These are phyloP conservation scores for Falcunculus frontatus DNA, from an alignment of 2,113 vertebrate species.

Conservation along the genomic window DNA sequence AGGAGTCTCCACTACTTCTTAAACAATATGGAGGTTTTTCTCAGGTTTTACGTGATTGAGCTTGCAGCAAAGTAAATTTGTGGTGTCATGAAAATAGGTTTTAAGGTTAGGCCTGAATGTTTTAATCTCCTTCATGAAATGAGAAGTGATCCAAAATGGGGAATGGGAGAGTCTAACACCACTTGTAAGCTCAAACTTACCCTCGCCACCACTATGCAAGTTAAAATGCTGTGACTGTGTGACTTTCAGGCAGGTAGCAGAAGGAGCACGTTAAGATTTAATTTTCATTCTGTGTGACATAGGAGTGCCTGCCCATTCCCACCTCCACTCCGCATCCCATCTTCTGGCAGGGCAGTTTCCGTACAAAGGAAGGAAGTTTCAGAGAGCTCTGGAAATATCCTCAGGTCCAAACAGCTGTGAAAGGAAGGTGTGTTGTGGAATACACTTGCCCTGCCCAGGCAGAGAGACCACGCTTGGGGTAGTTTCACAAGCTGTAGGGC, in stretches of 20 bases:
- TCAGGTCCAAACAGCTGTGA: neutral
- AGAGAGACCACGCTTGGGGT: neutral
- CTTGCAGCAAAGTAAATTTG: neutral
- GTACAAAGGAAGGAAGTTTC: neutral
- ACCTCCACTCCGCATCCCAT: fast-evolving
- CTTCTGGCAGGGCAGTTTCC: neutral
- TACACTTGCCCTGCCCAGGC: neutral
- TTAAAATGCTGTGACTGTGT: neutral
- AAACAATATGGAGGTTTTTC: neutral
- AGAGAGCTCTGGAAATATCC: neutral
- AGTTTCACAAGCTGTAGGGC: neutral
- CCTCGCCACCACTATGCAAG: fast-evolving
- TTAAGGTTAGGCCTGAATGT: neutral
- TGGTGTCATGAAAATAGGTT: neutral
- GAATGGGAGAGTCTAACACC: neutral
- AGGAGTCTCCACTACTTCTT: neutral
- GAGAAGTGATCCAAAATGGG: neutral
- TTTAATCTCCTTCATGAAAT: neutral
- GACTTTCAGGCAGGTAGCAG: neutral
- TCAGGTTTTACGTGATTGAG: neutral
- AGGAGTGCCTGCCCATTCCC: fast-evolving
- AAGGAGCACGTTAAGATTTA: neutral
- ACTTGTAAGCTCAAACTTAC: neutral
- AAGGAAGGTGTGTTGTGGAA: neutral
- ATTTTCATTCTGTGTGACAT: neutral